Evolutionary conservation across 53 echinoderm and acorn worm genomes (phyloP).

Genomic region (Astropecten irregularis): DNA sequence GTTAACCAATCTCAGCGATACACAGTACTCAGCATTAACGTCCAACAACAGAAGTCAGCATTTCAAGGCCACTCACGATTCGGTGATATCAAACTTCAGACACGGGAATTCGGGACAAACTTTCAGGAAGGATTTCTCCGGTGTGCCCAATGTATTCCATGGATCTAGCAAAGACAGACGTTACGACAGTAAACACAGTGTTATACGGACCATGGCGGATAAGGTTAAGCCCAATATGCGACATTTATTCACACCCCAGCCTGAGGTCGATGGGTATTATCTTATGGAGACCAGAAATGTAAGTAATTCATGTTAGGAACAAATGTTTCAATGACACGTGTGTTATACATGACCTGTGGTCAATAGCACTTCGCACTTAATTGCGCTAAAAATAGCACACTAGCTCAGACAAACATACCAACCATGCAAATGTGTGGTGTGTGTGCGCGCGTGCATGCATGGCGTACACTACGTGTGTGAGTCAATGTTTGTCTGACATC

Average conservation of each 20-base stretch:
- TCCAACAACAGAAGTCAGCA: neutral
- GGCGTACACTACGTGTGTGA: no score
- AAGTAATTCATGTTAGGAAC: conserved; percentile 32
- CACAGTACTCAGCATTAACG: neutral
- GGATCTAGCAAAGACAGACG: neutral
- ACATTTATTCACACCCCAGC: conserved; percentile 64
- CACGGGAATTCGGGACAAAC: no score
- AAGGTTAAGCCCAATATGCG: neutral
- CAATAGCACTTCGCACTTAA: no score
- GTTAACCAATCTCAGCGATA: neutral
- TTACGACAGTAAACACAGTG: neutral
- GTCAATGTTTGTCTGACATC: no score
- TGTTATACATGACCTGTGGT: no score
- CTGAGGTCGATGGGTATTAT: conserved; percentile 91
- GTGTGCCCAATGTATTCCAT: neutral
- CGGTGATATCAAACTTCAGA: neutral
- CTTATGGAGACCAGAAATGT: conserved; percentile 91
- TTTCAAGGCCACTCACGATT: neutral
- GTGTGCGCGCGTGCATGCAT: no score
- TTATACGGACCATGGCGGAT: conserved; percentile 14
- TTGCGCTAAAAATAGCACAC: no score
- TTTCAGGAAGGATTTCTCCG: neutral
- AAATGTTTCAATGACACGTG: no score
- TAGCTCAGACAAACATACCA: no score
- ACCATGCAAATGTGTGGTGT: no score